Evolutionary conservation across 2,888 invertebrate genomes (phyloP).

Genomic region (Drepana falcataria): DNA sequence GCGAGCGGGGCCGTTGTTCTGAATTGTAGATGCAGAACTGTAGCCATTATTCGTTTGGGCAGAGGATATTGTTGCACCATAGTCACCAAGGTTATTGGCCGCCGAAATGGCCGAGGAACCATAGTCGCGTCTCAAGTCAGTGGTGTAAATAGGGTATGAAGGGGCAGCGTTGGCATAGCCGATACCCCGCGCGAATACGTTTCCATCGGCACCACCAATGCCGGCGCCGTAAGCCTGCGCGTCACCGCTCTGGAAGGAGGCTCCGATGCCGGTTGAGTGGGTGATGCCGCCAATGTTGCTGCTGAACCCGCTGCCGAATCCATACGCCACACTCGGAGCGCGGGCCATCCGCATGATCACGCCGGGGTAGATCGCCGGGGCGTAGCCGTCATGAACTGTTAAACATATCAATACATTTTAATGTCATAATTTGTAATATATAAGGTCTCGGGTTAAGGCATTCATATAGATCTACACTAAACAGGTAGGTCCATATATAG

Average conservation of each 20-base stretch:
- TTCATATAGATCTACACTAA: no score
- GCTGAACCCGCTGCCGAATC: slow-evolving; percentile 62
- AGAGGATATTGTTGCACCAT: slow-evolving; percentile 39
- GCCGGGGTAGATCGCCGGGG: slow-evolving; percentile 22
- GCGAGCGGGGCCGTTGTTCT: slow-evolving; percentile 26
- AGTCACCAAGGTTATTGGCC: slow-evolving; percentile 46
- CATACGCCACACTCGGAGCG: slow-evolving; percentile 56
- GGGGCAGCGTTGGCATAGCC: slow-evolving; percentile 49
- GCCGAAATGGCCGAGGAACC: slow-evolving; percentile 36
- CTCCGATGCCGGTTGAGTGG: slow-evolving; percentile 55
- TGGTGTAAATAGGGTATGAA: slow-evolving; percentile 21
- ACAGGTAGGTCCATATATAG: no score
- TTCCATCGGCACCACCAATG: slow-evolving; percentile 31
- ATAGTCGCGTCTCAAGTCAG: slow-evolving; percentile 24
- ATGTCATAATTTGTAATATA: background rate
- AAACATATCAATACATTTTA: background rate
- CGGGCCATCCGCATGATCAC: slow-evolving; percentile 42
- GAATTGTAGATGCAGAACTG: slow-evolving; percentile 41
- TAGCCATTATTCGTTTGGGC: slow-evolving; percentile 43
- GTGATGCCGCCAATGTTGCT: slow-evolving; percentile 64
- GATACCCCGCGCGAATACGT: slow-evolving; percentile 45
- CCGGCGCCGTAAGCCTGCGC: slow-evolving; percentile 55
- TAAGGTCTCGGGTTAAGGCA: no score
- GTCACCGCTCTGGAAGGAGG: slow-evolving; percentile 51
- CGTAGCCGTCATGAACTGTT: slow-evolving; percentile 13